A percentile compares a stretch with the other conserved stretches of the same genome.
These are phyloP conservation scores for Cottoperca gobio DNA, from an alignment of 2,797 vertebrate genomes.

Conservation along the genomic window DNA sequence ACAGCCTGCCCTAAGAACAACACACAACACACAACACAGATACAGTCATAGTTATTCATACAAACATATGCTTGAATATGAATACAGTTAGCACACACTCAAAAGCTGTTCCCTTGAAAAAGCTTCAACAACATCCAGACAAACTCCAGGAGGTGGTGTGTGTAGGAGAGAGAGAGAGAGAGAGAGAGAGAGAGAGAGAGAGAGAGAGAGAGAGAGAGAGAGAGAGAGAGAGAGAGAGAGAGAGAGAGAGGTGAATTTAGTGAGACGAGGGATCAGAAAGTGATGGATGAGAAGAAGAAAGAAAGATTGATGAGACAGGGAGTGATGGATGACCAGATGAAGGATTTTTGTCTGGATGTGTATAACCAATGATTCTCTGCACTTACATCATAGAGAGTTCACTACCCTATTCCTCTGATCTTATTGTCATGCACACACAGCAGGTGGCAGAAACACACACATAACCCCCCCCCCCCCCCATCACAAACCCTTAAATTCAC, in stretches of 20 bases:
- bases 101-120: not conserved
- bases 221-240: no score
- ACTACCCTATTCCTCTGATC: constrained; percentile 36
- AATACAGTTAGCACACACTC: not conserved
- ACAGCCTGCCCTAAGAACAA: constrained; percentile 85
- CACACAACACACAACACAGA: constrained; percentile 17
- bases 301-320: constrained; percentile 51
- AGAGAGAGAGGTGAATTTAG: constrained; percentile 1
- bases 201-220: not conserved
- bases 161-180: not conserved
- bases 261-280: constrained; percentile 29
- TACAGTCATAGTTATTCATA: not conserved
- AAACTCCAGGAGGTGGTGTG: not conserved
- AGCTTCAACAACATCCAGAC: constrained; percentile 22
- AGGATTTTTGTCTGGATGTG: constrained; percentile 31
- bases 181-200: not conserved
- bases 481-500: no score
- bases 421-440: constrained; percentile 19
- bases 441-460: constrained; percentile 23
- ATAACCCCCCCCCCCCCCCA: no score
- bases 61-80: constrained; percentile 6
- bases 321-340: constrained; percentile 67
- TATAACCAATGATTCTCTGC: constrained; percentile 27
- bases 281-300: constrained; percentile 55
- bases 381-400: constrained; percentile 40